Percentiles rank a stretch among this genome's conserved stretches.
Evolutionary conservation across 2,113 vertebrate species (phyloP).

Genomic region (Odocoileus virginianus): DNA sequence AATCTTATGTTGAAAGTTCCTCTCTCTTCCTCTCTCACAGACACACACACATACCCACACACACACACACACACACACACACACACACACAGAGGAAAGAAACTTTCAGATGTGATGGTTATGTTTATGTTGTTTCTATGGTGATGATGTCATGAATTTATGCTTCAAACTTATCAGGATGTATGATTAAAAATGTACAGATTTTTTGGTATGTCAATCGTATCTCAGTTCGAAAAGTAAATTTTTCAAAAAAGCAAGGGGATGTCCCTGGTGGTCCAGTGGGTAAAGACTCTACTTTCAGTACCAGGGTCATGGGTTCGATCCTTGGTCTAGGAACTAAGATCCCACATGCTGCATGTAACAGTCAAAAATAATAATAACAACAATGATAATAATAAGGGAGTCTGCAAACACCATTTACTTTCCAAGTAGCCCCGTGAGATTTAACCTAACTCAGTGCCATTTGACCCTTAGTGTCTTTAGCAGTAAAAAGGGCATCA

Average conservation of each 20-base stretch:
- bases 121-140: not conserved
- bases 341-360: not conserved
- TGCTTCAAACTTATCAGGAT: not conserved
- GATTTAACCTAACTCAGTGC: not conserved
- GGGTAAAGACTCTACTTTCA: not conserved
- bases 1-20: not conserved
- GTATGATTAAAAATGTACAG: too few relatives aligned
- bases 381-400: not conserved
- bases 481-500: not conserved
- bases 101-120: not conserved
- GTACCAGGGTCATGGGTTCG: not conserved
- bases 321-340: not conserved
- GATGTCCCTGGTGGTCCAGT: not conserved
- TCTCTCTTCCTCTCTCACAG: too few relatives aligned
- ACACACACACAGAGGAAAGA: not conserved
- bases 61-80: not conserved
- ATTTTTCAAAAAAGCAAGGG: not conserved
- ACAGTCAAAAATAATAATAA: not conserved
- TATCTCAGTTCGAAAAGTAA: not conserved
- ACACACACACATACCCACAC: not conserved
- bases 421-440: not conserved
- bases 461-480: not conserved
- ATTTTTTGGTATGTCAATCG: not conserved
- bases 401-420: not conserved
- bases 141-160: not conserved